Conservation (phyloP, 1,140 invertebrate species). For the Ridgeia piscesae region DNA sequence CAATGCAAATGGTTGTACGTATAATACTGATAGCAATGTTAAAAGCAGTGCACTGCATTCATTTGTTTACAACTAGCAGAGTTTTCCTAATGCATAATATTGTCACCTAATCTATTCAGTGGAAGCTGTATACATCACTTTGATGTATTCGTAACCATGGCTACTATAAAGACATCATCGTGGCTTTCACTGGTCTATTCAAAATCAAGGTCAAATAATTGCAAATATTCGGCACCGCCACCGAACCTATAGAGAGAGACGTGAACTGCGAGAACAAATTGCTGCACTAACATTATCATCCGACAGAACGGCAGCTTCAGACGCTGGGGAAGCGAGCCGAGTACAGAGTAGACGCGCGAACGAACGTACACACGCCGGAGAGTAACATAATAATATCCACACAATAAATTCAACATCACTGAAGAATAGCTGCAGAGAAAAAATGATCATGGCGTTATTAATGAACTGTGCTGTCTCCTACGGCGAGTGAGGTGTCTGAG, state of each 20-base stretch:
- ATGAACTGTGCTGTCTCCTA: background rate
- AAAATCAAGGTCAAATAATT: constrained; percentile 11
- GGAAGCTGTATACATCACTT: background rate
- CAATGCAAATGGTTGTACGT: too few species aligned
- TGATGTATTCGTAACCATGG: background rate
- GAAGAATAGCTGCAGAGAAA: background rate
- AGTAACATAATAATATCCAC: background rate
- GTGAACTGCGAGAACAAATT: background rate
- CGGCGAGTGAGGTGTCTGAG: background rate
- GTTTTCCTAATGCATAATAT: background rate
- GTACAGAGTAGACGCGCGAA: background rate
- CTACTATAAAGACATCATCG: background rate
- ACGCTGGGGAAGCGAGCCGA: background rate
- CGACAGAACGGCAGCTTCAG: background rate
- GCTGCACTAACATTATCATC: background rate
- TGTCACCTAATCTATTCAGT: background rate
- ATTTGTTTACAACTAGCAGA: background rate
- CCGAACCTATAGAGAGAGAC: background rate
- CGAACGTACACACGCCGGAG: background rate
- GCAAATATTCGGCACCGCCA: background rate
- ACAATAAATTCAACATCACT: background rate
- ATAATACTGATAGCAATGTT: too few species aligned
- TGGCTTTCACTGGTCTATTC: background rate
- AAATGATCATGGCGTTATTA: background rate
- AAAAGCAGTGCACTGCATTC: too few species aligned